phyloP scores from a whole-genome alignment of 2,797 vertebrate species.

The Peromyscus aztecus region DNA sequence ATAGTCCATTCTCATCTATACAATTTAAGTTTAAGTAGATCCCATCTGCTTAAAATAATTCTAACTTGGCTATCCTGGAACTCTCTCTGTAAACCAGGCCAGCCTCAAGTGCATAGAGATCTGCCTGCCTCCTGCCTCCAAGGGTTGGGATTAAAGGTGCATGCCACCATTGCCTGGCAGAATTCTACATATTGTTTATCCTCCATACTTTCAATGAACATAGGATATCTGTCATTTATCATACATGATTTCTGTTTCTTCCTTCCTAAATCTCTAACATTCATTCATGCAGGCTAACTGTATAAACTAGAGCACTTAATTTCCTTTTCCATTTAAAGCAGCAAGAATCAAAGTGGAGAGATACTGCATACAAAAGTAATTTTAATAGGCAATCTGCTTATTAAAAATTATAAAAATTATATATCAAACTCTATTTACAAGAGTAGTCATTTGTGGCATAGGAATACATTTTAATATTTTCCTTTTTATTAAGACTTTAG shows the following conservation, averaged over 20 bases:
- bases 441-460: constrained; percentile 80
- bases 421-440: constrained; percentile 77
- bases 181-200: background rate
- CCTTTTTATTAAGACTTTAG: constrained; percentile 63
- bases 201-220: background rate
- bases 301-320: background rate
- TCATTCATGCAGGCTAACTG: constrained; percentile 28
- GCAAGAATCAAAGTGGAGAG: background rate
- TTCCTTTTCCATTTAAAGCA: background rate
- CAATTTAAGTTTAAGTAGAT: constrained; percentile 21
- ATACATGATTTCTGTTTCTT: background rate
- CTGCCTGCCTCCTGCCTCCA: too few species aligned
- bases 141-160: too few species aligned
- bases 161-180: background rate
- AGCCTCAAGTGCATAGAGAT: too few species aligned
- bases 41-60: constrained; percentile 3
- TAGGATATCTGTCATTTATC: background rate
- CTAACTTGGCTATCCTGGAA: background rate
- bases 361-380: background rate
- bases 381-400: constrained; percentile 19
- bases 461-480: constrained; percentile 17
- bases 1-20: background rate
- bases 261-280: background rate
- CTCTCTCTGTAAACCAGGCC: too few species aligned
- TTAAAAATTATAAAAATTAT: background rate